A percentile compares a stretch with the other conserved stretches of the same genome.
Evolutionary conservation across 2,888 invertebrate genomes (phyloP).

Genomic region (Epistrophella euchroma): DNA sequence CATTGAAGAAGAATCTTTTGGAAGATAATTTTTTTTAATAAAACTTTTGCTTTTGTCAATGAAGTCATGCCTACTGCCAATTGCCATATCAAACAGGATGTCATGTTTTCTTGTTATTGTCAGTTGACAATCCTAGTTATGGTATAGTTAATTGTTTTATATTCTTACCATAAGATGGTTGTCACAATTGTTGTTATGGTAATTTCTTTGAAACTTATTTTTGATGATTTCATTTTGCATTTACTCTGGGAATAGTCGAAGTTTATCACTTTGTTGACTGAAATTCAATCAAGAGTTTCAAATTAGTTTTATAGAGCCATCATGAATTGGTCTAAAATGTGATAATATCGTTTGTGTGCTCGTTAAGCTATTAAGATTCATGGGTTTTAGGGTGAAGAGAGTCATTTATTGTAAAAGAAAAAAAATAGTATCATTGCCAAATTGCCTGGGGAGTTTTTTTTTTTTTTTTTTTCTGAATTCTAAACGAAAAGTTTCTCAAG

Average conservation of each 20-base stretch:
- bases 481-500: no score
- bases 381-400: neutral
- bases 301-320: neutral
- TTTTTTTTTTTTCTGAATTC: no score
- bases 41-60: slow-evolving; percentile 15
- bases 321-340: neutral
- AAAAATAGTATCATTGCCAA: no score
- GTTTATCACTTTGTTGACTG: neutral
- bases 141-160: slow-evolving; percentile 19
- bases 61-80: neutral
- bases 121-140: slow-evolving; percentile 23
- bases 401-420: neutral
- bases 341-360: neutral
- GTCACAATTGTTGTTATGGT: slow-evolving; percentile 16
- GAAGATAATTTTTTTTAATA: neutral
- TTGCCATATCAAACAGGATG: neutral
- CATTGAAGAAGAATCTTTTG: neutral
- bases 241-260: neutral
- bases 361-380: neutral
- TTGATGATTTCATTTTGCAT: neutral
- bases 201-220: slow-evolving; percentile 21
- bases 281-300: neutral
- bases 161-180: slow-evolving; percentile 21
- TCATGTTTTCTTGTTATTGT: slow-evolving; percentile 13
- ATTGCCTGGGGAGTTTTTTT: no score